phyloP scores from a whole-genome alignment of 1,140 invertebrate species.

The Hylyphantes graminicola region DNA sequence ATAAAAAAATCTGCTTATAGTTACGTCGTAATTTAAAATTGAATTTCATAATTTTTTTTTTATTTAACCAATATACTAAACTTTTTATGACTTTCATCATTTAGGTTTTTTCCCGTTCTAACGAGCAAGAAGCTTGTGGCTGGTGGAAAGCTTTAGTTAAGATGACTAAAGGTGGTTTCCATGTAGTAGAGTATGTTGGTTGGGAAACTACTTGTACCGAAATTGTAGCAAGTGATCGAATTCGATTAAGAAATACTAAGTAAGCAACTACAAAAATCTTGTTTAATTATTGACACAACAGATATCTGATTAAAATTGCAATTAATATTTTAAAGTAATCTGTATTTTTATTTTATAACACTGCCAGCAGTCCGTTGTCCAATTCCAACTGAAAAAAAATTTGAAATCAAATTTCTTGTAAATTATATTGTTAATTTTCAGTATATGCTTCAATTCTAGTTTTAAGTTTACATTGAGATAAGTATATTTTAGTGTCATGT shows the following conservation, averaged over 20 bases:
- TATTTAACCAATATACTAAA: not conserved
- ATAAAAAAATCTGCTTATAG: too few relatives aligned
- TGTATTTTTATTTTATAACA: too few relatives aligned
- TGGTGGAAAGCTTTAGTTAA: constrained; percentile 89
- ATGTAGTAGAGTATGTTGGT: constrained; percentile 84
- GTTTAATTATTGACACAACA: too few relatives aligned
- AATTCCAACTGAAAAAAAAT: too few relatives aligned
- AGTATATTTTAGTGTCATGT: too few relatives aligned
- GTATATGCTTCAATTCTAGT: too few relatives aligned
- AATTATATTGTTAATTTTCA: too few relatives aligned
- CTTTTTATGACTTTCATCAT: not conserved
- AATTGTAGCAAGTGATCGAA: constrained; percentile 86
- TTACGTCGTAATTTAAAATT: not conserved
- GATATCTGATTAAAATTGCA: too few relatives aligned
- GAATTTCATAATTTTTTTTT: not conserved
- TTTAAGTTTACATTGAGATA: too few relatives aligned
- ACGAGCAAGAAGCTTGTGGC: constrained; percentile 88
- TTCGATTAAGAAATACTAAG: constrained; percentile 67
- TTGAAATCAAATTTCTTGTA: too few relatives aligned
- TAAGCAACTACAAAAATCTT: constrained; percentile 2
- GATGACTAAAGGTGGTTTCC: constrained; percentile 78
- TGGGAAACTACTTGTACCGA: constrained; percentile 84
- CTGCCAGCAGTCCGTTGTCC: too few relatives aligned
- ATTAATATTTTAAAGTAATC: too few relatives aligned
- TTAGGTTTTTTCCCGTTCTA: constrained; percentile 65